Conservation (phyloP, 92 coral and sea anemone species). For the Epizoanthus fatuus region DNA sequence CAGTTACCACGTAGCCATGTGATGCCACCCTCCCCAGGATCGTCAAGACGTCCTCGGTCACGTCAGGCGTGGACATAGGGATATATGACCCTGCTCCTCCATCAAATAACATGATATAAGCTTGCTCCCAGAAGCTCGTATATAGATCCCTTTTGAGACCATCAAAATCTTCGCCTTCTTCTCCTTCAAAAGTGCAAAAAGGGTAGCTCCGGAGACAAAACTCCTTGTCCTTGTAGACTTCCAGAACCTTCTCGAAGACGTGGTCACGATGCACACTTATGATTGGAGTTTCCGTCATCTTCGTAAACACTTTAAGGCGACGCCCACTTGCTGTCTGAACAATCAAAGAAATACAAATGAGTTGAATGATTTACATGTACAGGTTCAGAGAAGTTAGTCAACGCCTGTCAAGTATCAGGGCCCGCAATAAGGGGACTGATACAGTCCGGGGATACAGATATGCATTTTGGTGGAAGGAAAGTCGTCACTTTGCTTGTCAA, state of each 20-base stretch:
- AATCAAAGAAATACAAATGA: conserved; percentile 12
- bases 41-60: conserved; percentile 47
- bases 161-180: conserved; percentile 37
- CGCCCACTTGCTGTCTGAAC: conserved; percentile 47
- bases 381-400: background rate
- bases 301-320: conserved; percentile 37
- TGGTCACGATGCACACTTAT: conserved; percentile 31
- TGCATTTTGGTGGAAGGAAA: no score
- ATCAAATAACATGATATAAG: conserved; percentile 46
- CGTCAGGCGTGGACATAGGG: conserved; percentile 58
- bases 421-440: no score
- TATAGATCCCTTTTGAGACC: conserved; percentile 53
- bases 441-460: no score
- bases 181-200: conserved; percentile 45
- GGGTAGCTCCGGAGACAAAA: conserved; percentile 47
- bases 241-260: conserved; percentile 40
- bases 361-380: background rate
- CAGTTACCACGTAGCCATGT: conserved; percentile 61
- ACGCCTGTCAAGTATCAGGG: no score
- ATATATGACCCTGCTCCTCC: conserved; percentile 62
- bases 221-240: conserved; percentile 46
- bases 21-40: conserved; percentile 57
- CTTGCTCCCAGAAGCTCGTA: conserved; percentile 51
- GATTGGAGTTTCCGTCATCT: conserved; percentile 42
- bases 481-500: no score